Evolutionary conservation across 2,888 invertebrate species (phyloP).

Genomic region (Agriopis leucophaearia): DNA sequence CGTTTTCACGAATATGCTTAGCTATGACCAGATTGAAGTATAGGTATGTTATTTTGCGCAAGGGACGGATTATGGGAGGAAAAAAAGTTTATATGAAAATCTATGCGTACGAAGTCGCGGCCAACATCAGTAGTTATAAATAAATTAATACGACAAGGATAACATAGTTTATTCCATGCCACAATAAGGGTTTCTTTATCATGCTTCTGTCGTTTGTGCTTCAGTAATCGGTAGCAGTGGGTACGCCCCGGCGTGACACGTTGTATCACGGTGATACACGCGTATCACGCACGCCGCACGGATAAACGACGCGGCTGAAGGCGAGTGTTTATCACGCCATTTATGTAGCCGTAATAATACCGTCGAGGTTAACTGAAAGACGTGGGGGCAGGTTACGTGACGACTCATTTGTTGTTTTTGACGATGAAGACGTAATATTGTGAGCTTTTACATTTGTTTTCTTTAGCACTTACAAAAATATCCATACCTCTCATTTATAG

Average conservation of each 20-base stretch:
- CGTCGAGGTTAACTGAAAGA: slow-evolving; percentile 37
- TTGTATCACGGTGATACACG: slow-evolving; percentile 25
- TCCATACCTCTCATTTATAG: too few relatives aligned
- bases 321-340: slow-evolving; percentile 38
- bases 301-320: slow-evolving; percentile 32
- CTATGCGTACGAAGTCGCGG: too few relatives aligned
- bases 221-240: slow-evolving; percentile 11
- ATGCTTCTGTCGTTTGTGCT: not conserved
- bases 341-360: slow-evolving; percentile 38
- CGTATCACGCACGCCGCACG: slow-evolving; percentile 27
- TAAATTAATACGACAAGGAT: too few relatives aligned
- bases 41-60: too few relatives aligned
- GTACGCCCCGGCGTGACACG: slow-evolving; percentile 12
- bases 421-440: slow-evolving; percentile 9
- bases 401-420: slow-evolving; percentile 23
- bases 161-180: too few relatives aligned
- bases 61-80: too few relatives aligned
- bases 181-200: not conserved
- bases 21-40: too few relatives aligned
- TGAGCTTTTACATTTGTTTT: not conserved
- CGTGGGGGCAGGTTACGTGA: slow-evolving; percentile 26
- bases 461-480: not conserved
- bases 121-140: too few relatives aligned
- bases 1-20: too few relatives aligned
- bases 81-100: too few relatives aligned